phyloP scores from a whole-genome alignment of 2,113 vertebrate species.

The Onychostruthus taczanowskii region DNA sequence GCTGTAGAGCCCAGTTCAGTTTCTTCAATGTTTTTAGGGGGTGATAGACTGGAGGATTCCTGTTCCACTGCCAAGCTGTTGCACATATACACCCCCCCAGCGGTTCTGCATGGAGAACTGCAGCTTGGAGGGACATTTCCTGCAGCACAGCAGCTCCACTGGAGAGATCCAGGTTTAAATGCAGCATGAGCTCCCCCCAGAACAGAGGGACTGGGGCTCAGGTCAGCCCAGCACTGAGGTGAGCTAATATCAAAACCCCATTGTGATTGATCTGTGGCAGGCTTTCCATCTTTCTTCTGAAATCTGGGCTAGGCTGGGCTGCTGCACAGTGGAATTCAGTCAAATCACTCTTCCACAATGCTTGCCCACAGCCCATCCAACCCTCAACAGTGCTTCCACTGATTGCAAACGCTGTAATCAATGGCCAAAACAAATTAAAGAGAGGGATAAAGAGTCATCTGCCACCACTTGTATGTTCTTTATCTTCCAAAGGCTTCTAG shows the following conservation, averaged over 20 bases:
- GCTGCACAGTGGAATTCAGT: not conserved
- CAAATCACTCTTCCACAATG: not conserved
- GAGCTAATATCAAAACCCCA: not conserved
- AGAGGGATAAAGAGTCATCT: not conserved
- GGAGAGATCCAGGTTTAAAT: not conserved
- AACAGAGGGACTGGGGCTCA: not conserved
- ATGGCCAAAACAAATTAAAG: conserved; percentile 50
- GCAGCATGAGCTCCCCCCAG: not conserved
- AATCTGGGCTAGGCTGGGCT: not conserved
- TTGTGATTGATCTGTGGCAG: not conserved
- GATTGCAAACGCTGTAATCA: conserved; percentile 25
- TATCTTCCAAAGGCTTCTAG: conserved; percentile 28
- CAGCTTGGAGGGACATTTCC: not conserved
- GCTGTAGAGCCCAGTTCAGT: not conserved
- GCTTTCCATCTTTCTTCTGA: not conserved
- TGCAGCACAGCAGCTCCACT: not conserved
- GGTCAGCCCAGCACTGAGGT: not conserved
- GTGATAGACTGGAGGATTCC: not conserved
- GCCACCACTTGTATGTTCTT: not conserved
- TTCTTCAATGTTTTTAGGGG: not conserved
- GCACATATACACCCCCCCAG: not conserved
- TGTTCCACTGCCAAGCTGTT: not conserved
- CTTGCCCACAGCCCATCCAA: not conserved
- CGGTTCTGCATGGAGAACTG: not conserved
- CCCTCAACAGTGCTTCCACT: not conserved